Evolutionary conservation across 2,797 vertebrate genomes (phyloP).

Genomic region (Moxostoma hubbsi): DNA sequence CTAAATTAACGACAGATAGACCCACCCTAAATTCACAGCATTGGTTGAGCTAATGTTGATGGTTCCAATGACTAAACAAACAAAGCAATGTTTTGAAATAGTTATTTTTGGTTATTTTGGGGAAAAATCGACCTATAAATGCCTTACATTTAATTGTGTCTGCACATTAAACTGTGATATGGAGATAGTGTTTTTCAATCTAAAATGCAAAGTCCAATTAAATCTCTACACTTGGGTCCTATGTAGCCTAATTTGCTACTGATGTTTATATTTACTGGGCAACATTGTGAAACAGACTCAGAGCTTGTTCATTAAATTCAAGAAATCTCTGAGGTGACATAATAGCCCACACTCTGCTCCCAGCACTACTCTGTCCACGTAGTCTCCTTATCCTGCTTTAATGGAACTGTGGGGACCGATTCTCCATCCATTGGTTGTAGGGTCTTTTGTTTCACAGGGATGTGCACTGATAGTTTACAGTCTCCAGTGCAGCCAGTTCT

Average conservation of each 20-base stretch:
- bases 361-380: slow-evolving; percentile 21
- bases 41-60: too few species aligned
- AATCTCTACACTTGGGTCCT: not conserved
- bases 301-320: slow-evolving; percentile 20
- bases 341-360: slow-evolving; percentile 19
- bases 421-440: slow-evolving; percentile 17
- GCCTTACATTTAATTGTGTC: too few species aligned
- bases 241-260: not conserved
- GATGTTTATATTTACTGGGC: not conserved
- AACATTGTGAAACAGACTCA: not conserved
- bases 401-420: slow-evolving; percentile 37
- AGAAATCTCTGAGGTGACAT: slow-evolving; percentile 19
- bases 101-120: too few species aligned
- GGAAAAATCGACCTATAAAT: too few species aligned
- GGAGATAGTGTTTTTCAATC: too few species aligned
- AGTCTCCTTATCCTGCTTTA: slow-evolving; percentile 44
- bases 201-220: too few species aligned
- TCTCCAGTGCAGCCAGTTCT: slow-evolving; percentile 14
- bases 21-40: too few species aligned
- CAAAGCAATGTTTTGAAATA: too few species aligned
- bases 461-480: slow-evolving; percentile 25
- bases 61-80: too few species aligned
- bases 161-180: too few species aligned
- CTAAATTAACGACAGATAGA: too few species aligned
- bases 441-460: slow-evolving; percentile 23